Percentiles rank a stretch among this genome's conserved stretches.
These are phyloP conservation scores for Conger conger DNA, from an alignment of 2,113 vertebrate genomes.

Conservation along the genomic window DNA sequence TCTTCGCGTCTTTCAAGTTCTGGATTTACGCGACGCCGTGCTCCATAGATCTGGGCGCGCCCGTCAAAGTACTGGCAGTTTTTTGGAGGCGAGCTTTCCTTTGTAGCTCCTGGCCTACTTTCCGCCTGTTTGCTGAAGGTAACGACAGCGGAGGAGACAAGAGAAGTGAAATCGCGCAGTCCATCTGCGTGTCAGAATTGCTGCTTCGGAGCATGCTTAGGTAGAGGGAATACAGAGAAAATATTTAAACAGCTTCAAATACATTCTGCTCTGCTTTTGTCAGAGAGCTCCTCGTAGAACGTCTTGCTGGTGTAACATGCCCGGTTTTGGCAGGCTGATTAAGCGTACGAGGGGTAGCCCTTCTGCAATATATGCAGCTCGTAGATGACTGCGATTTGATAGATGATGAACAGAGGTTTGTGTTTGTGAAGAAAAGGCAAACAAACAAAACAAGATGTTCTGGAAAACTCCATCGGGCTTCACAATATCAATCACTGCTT, in stretches of 20 bases:
- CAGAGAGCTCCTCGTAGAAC: not conserved
- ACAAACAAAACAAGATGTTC: not conserved
- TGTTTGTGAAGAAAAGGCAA: slow-evolving; percentile 5
- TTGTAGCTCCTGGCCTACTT: slow-evolving; percentile 14
- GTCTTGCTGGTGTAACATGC: not conserved
- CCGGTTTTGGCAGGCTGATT: slow-evolving; percentile 14
- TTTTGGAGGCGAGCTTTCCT: not conserved
- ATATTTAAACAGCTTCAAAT: not conserved
- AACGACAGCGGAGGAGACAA: slow-evolving; percentile 6
- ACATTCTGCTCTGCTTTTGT: not conserved
- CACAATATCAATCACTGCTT: not conserved
- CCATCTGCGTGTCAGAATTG: not conserved
- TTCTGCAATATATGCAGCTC: slow-evolving; percentile 1
- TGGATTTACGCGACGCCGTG: not conserved
- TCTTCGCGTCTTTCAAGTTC: not conserved
- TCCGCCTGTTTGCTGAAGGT: not conserved
- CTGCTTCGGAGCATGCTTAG: not conserved
- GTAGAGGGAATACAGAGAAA: not conserved
- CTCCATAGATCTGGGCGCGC: not conserved
- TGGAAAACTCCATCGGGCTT: not conserved
- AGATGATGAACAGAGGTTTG: slow-evolving; percentile 1
- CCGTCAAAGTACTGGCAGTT: not conserved
- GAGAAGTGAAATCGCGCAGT: not conserved
- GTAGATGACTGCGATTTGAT: slow-evolving; percentile 32
- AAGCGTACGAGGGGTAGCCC: slow-evolving; percentile 39